Conservation (phyloP, 1,140 invertebrate genomes). For the Ceratosolen fusciceps region DNA sequence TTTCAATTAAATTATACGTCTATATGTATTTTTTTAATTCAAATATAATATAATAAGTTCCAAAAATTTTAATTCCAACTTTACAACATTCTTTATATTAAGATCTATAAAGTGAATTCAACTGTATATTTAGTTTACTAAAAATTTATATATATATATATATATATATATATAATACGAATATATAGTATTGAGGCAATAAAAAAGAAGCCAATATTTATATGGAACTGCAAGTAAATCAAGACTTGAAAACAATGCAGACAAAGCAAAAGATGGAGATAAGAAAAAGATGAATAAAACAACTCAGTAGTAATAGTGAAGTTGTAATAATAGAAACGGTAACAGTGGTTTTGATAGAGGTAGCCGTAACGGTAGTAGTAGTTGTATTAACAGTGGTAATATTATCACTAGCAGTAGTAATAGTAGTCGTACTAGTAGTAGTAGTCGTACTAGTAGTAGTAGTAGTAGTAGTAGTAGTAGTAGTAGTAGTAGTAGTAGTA, state of each 20-base stretch:
- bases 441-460: not conserved
- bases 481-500: not conserved
- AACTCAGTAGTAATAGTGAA: not conserved
- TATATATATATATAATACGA: too few species aligned
- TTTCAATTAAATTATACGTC: too few species aligned
- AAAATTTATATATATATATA: too few species aligned
- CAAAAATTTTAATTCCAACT: too few species aligned
- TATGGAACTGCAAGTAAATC: not conserved
- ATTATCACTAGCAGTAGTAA: slow-evolving; percentile 29
- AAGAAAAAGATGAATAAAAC: not conserved
- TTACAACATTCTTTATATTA: too few species aligned
- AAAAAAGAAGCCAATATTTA: not conserved
- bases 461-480: slow-evolving; percentile 2
- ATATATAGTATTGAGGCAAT: not conserved
- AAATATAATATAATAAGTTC: too few species aligned
- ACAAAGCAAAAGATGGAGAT: not conserved
- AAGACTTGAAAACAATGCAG: not conserved
- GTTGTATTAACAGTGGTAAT: not conserved
- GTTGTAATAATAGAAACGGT: not conserved
- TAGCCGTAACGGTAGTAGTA: not conserved
- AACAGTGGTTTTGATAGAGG: not conserved
- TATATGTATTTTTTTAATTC: too few species aligned
- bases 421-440: not conserved
- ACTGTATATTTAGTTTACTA: too few species aligned
- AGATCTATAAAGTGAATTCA: too few species aligned